These are phyloP conservation scores for Dysmachus trigonus DNA, from an alignment of 2,888 invertebrate genomes.

Conservation along the genomic window DNA sequence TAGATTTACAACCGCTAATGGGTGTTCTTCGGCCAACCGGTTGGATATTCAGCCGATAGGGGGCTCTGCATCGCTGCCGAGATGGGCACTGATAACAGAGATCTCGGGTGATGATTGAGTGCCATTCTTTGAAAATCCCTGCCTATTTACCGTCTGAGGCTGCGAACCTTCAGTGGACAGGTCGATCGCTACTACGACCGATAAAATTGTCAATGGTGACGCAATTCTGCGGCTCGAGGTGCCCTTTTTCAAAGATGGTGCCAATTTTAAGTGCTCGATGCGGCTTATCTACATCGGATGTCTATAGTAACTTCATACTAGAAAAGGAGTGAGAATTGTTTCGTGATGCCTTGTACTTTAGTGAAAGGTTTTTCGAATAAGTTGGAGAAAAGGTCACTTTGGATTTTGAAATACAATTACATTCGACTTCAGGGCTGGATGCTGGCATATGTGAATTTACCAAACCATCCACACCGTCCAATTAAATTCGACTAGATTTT, in stretches of 20 bases:
- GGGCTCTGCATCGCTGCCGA: background rate
- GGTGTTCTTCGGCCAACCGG: constrained; percentile 35
- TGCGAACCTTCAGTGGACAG: background rate
- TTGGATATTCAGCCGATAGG: constrained; percentile 7
- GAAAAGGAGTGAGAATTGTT: background rate
- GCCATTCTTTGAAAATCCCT: background rate
- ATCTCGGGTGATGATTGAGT: constrained; percentile 9
- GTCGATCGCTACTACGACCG: background rate
- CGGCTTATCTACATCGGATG: background rate
- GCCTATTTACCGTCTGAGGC: background rate
- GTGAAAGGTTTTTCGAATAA: background rate
- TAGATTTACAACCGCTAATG: constrained; percentile 43
- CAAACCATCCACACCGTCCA: background rate
- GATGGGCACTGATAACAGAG: constrained; percentile 17
- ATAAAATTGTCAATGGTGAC: constrained; percentile 21
- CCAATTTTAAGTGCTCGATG: background rate
- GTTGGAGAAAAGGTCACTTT: background rate
- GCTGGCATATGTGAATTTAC: background rate
- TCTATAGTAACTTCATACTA: background rate
- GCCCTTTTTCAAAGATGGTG: background rate
- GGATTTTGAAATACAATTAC: background rate
- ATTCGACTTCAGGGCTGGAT: background rate
- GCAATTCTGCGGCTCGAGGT: background rate
- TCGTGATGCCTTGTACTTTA: background rate
- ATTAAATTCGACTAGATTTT: background rate